phyloP scores from a whole-genome alignment of 2,888 invertebrate species.

The Pachycephus smyrnensis region DNA sequence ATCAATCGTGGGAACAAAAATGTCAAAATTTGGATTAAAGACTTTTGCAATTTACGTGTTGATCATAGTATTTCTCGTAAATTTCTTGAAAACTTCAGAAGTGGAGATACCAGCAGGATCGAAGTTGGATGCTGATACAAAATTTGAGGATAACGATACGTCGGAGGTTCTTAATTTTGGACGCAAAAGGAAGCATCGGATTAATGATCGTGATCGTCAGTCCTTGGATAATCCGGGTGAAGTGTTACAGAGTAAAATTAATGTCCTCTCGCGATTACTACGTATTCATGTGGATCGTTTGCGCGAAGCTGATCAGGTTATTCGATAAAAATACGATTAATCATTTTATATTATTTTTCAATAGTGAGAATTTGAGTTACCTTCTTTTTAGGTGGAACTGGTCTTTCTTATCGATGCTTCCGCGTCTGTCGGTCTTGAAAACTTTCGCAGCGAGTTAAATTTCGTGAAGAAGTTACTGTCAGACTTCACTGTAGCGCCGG shows the following conservation, averaged over 20 bases:
- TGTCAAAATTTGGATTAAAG: not conserved
- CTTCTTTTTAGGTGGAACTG: slow-evolving; percentile 69
- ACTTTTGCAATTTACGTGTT: not conserved
- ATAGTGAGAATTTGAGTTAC: not conserved
- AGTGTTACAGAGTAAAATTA: slow-evolving; percentile 35
- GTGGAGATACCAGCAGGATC: not conserved
- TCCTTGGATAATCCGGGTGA: slow-evolving; percentile 29
- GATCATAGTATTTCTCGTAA: not conserved
- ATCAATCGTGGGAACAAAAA: not conserved
- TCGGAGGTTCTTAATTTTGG: slow-evolving; percentile 27
- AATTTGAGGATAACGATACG: slow-evolving; percentile 12
- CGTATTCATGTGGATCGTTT: slow-evolving; percentile 47
- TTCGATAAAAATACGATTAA: not conserved
- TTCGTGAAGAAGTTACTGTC: slow-evolving; percentile 77
- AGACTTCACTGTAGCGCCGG: slow-evolving; percentile 75
- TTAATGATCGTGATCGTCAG: slow-evolving; percentile 25
- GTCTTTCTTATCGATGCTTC: slow-evolving; percentile 78
- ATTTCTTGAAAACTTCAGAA: not conserved
- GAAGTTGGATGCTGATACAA: not conserved
- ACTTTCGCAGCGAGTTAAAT: slow-evolving; percentile 76
- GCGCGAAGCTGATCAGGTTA: slow-evolving; percentile 49
- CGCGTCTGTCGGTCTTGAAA: slow-evolving; percentile 75
- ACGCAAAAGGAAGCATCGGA: slow-evolving; percentile 25
- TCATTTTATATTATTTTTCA: not conserved
- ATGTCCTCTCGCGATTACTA: slow-evolving; percentile 42